Percentiles rank a stretch among this genome's conserved stretches.
Conservation (phyloP, 2,113 vertebrate species). For the Leucoraja erinaceus region DNA sequence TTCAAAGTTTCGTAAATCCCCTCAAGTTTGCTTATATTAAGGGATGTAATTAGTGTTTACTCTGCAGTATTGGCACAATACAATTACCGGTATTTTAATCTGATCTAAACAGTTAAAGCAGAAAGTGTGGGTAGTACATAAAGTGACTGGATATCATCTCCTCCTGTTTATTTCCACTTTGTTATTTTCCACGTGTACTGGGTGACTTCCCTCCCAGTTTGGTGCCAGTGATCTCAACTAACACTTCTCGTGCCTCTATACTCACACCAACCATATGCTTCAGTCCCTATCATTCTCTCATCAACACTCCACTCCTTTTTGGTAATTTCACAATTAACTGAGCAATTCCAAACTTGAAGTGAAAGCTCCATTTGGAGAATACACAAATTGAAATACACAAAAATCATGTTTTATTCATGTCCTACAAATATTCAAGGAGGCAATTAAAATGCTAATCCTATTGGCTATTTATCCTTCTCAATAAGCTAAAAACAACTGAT, state of each 20-base stretch:
- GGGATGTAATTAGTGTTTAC: background rate
- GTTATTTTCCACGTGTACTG: background rate
- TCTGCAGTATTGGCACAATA: background rate
- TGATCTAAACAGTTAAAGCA: background rate
- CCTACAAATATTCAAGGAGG: slow-evolving; percentile 53
- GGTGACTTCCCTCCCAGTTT: background rate
- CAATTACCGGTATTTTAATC: background rate
- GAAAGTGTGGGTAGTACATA: background rate
- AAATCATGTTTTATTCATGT: slow-evolving; percentile 43
- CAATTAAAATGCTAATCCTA: slow-evolving; percentile 67
- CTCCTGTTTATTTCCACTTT: background rate
- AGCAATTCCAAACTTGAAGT: slow-evolving; percentile 40
- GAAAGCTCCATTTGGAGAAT: slow-evolving; percentile 54
- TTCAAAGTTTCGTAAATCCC: background rate
- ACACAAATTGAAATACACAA: slow-evolving; percentile 62
- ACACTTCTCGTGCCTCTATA: slow-evolving; percentile 42
- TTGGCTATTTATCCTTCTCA: slow-evolving; percentile 43
- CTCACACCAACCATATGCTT: slow-evolving; percentile 44
- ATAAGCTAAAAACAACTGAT: slow-evolving; percentile 37
- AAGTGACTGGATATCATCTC: background rate
- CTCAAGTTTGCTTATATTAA: background rate
- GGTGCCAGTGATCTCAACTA: background rate
- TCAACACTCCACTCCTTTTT: slow-evolving; percentile 44
- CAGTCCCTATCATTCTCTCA: slow-evolving; percentile 43
- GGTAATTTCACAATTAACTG: slow-evolving; percentile 43